Conservation (phyloP, 2,888 invertebrate genomes). For the Stenoptilia bipunctidactyla region DNA sequence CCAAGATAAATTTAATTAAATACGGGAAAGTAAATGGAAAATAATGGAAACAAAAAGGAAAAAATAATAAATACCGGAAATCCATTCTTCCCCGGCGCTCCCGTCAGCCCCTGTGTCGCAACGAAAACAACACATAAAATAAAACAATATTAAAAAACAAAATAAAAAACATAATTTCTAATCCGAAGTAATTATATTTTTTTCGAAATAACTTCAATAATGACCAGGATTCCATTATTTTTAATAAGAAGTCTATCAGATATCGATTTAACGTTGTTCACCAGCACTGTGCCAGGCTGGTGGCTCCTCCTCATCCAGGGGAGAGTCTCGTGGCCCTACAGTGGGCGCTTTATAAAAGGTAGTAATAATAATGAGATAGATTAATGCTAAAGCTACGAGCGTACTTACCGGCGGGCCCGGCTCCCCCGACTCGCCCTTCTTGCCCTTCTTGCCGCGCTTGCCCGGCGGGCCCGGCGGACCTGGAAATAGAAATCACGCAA, state of each 20-base stretch:
- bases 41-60: conserved; percentile 46
- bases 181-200: too few relatives aligned
- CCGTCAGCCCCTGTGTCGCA: conserved; percentile 79
- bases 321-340: too few relatives aligned
- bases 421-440: conserved; percentile 89
- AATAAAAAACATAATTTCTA: neutral
- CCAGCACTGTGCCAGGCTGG: too few relatives aligned
- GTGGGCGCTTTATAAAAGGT: too few relatives aligned
- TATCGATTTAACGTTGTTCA: too few relatives aligned
- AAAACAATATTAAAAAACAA: conserved; percentile 5
- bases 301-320: too few relatives aligned
- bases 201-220: too few relatives aligned
- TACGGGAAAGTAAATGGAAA: neutral
- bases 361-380: too few relatives aligned
- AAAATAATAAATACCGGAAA: conserved; percentile 81
- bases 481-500: conserved; percentile 34
- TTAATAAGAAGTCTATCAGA: too few relatives aligned
- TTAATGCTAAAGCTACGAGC: too few relatives aligned
- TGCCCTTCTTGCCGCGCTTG: conserved; percentile 90
- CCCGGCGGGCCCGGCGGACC: conserved; percentile 89
- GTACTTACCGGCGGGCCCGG: conserved; percentile 82
- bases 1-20: too few relatives aligned
- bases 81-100: conserved; percentile 88
- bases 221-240: too few relatives aligned
- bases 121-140: conserved; percentile 15